phyloP scores from a whole-genome alignment of 2,888 invertebrate genomes.

The Meiosimyza platycephala region DNA sequence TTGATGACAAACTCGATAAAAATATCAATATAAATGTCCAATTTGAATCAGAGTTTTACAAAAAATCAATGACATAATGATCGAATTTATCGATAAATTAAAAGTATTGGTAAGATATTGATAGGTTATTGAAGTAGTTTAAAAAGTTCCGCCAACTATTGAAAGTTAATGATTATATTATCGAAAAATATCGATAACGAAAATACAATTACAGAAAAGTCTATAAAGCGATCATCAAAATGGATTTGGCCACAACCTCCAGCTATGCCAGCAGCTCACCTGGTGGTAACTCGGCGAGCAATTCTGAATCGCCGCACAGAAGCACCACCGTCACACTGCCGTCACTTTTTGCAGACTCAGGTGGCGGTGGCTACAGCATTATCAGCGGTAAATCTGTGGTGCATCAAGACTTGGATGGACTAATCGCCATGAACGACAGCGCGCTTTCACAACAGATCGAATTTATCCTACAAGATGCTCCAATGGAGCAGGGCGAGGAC shows the following conservation, averaged over 20 bases:
- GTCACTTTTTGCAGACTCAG: conserved; percentile 47
- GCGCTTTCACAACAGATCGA: conserved; percentile 67
- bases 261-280: conserved; percentile 18
- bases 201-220: conserved; percentile 5
- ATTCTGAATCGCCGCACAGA: conserved; percentile 42
- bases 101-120: too few species aligned
- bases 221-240: neutral
- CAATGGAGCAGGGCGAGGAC: conserved; percentile 61
- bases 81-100: too few species aligned
- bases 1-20: too few species aligned
- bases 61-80: too few species aligned
- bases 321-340: conserved; percentile 49
- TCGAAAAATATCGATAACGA: neutral
- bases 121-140: too few species aligned
- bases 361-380: conserved; percentile 1
- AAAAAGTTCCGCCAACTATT: too few species aligned
- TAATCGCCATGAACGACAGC: conserved; percentile 65
- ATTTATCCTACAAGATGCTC: conserved; percentile 67
- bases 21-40: too few species aligned
- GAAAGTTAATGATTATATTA: too few species aligned
- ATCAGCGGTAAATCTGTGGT: neutral
- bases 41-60: too few species aligned
- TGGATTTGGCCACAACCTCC: conserved; percentile 34
- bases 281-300: conserved; percentile 15
- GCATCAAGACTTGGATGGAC: conserved; percentile 60